Evolutionary conservation across 2,888 invertebrate species (phyloP).

Genomic region (Melinaea marsaeus): DNA sequence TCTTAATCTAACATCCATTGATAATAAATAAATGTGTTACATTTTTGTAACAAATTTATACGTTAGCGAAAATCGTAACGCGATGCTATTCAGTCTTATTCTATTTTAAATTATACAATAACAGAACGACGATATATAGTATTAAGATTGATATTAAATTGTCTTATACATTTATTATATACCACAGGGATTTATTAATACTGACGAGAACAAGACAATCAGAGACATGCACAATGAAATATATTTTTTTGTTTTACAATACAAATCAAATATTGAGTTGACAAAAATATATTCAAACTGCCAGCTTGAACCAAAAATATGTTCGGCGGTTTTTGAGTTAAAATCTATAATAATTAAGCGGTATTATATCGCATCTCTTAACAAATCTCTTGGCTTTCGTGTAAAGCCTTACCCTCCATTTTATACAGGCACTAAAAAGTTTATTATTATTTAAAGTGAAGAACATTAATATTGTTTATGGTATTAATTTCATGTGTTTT

Average conservation of each 20-base stretch:
- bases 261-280: no score
- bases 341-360: conserved; percentile 51
- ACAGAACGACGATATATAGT: conserved; percentile 39
- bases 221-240: conserved; percentile 59
- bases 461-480: conserved; percentile 32
- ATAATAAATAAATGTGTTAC: conserved; percentile 15
- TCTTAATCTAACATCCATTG: conserved; percentile 31
- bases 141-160: conserved; percentile 49
- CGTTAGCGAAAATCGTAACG: conserved; percentile 47
- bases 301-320: conserved; percentile 23
- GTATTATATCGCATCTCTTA: conserved; percentile 71
- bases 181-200: conserved; percentile 71
- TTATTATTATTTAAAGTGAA: neutral
- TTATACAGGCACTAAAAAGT: conserved; percentile 66
- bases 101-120: conserved; percentile 54
- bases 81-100: conserved; percentile 73
- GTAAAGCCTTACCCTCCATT: conserved; percentile 46
- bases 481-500: conserved; percentile 54
- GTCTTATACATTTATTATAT: conserved; percentile 62
- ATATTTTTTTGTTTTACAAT: conserved; percentile 32
- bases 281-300: no score
- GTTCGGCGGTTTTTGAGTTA: conserved; percentile 37
- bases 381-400: conserved; percentile 43
- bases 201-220: conserved; percentile 65
- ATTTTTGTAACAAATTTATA: conserved; percentile 53